Percentiles rank a stretch among this genome's conserved stretches.
phyloP scores from a whole-genome alignment of 2,113 vertebrate species.

The Pseudonaja textilis region DNA sequence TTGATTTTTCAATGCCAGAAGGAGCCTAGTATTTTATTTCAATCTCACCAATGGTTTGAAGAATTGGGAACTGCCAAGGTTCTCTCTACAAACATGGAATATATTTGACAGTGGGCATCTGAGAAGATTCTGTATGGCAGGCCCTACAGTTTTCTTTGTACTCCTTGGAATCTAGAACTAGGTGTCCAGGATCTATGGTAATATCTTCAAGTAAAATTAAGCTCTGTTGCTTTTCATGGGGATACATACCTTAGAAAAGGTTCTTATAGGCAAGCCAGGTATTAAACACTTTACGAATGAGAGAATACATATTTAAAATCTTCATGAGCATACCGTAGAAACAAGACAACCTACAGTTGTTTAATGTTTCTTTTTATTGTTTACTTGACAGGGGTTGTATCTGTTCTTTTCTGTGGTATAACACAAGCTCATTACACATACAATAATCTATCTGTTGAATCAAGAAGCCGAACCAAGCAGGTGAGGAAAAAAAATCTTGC shows the following conservation, averaged over 20 bases:
- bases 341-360: not conserved
- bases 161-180: not conserved
- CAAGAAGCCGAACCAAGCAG: slow-evolving; percentile 93
- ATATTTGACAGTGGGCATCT: not conserved
- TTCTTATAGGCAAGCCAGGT: not conserved
- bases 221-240: not conserved
- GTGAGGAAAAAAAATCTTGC: slow-evolving; percentile 59
- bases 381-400: slow-evolving; percentile 84
- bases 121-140: not conserved
- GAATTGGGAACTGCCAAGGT: not conserved
- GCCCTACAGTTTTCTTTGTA: not conserved
- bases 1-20: not conserved
- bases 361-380: not conserved
- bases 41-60: not conserved
- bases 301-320: not conserved
- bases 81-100: not conserved
- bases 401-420: slow-evolving; percentile 94
- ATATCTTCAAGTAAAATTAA: not conserved
- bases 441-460: slow-evolving; percentile 92
- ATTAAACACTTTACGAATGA: not conserved
- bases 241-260: not conserved
- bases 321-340: not conserved
- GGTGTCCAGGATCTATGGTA: not conserved
- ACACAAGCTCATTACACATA: slow-evolving; percentile 95
- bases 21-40: not conserved